These are phyloP conservation scores for Ceriagrion tenellum DNA, from an alignment of 2,888 invertebrate genomes.

Conservation along the genomic window DNA sequence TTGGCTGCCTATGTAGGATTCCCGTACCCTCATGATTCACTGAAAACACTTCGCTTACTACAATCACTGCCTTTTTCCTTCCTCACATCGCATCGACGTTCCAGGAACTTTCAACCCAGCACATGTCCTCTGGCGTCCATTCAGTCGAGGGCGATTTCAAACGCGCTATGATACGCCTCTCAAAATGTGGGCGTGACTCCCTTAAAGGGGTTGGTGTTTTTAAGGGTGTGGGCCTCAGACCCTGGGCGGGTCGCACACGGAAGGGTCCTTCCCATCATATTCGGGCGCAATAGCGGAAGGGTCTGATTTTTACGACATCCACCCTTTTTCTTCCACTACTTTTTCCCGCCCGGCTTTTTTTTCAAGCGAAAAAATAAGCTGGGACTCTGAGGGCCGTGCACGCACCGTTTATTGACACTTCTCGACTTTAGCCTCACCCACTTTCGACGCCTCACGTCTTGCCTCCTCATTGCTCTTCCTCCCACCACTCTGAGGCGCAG, in stretches of 20 bases:
- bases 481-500: background rate
- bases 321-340: background rate
- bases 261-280: background rate
- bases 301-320: conserved; percentile 51
- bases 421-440: background rate
- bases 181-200: conserved; percentile 6
- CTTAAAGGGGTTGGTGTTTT: background rate
- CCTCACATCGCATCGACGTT: too few relatives aligned
- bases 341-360: background rate
- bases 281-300: background rate
- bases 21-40: too few relatives aligned
- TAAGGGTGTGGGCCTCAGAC: background rate
- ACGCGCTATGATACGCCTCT: too few relatives aligned
- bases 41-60: too few relatives aligned
- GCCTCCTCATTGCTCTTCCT: background rate
- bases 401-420: conserved; percentile 29
- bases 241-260: background rate
- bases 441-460: background rate
- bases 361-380: conserved; percentile 40
- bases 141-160: too few relatives aligned
- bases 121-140: too few relatives aligned
- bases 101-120: too few relatives aligned
- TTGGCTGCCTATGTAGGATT: too few relatives aligned
- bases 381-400: conserved; percentile 11
- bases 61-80: too few relatives aligned